These are phyloP conservation scores for Mesocentrotus franciscanus DNA, from an alignment of 53 echinoderm and acorn worm genomes.

Conservation along the genomic window DNA sequence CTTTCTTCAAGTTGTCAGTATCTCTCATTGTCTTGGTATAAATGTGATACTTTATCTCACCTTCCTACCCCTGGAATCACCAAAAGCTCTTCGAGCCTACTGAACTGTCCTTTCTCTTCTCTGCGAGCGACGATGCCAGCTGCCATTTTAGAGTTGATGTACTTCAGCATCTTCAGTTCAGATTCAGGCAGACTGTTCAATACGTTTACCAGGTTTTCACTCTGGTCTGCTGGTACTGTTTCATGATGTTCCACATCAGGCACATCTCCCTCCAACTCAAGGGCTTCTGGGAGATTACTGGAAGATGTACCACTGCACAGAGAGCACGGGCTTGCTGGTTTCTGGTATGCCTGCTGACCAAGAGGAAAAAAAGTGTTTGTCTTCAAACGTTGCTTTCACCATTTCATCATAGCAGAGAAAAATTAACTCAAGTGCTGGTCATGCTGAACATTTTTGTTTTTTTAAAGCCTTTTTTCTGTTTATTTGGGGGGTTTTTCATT, in stretches of 20 bases:
- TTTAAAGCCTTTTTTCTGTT: too few relatives aligned
- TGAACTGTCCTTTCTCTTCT: slow-evolving; percentile 73
- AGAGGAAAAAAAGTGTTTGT: too few relatives aligned
- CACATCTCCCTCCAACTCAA: neutral
- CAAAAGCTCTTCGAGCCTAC: slow-evolving; percentile 65
- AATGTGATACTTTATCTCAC: neutral
- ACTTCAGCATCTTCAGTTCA: slow-evolving; percentile 51
- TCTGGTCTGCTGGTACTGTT: neutral
- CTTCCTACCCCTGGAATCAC: slow-evolving; percentile 76
- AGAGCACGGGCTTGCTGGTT: slow-evolving; percentile 26
- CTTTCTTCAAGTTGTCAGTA: neutral
- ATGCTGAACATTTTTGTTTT: too few relatives aligned
- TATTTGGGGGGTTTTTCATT: too few relatives aligned
- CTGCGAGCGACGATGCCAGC: slow-evolving; percentile 70
- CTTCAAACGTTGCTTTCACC: too few relatives aligned
- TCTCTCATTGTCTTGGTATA: neutral
- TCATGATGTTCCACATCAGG: neutral
- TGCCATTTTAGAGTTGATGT: slow-evolving; percentile 43
- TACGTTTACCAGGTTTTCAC: neutral
- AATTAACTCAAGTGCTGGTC: too few relatives aligned
- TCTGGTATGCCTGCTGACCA: neutral
- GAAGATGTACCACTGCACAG: slow-evolving; percentile 32
- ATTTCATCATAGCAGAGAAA: too few relatives aligned
- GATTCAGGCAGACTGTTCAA: slow-evolving; percentile 40
- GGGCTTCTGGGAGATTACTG: neutral